Evolutionary conservation across 1,140 invertebrate species (phyloP).

Genomic region (Monochamus saltuarius): DNA sequence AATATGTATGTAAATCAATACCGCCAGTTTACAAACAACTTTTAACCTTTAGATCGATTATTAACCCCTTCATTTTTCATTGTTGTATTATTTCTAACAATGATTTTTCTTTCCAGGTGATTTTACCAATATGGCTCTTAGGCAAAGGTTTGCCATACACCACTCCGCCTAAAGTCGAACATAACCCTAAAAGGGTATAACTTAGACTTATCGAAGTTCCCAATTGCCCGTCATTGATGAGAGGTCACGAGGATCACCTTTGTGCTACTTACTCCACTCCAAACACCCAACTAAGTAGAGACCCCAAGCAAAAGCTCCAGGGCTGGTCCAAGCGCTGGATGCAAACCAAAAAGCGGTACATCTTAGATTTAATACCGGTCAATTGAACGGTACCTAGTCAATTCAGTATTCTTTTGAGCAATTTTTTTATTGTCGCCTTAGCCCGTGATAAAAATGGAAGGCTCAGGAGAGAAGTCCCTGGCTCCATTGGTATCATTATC

Average conservation of each 20-base stretch:
- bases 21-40: too few species aligned
- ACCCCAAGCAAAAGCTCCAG: constrained; percentile 40
- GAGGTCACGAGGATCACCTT: constrained; percentile 28
- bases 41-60: too few species aligned
- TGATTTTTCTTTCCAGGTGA: too few species aligned
- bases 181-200: too few species aligned
- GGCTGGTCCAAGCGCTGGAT: constrained; percentile 44
- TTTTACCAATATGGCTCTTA: too few species aligned
- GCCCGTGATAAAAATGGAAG: neutral
- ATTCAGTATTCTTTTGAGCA: constrained; percentile 13
- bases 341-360: constrained; percentile 21
- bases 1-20: too few species aligned
- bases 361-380: constrained; percentile 26
- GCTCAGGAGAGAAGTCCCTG: neutral
- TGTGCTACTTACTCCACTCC: constrained; percentile 24
- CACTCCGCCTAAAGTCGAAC: too few species aligned
- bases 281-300: constrained; percentile 34
- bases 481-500: constrained; percentile 53
- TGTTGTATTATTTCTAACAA: too few species aligned
- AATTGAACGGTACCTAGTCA: constrained; percentile 24
- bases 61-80: too few species aligned
- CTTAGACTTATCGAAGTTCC: neutral
- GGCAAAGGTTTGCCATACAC: too few species aligned
- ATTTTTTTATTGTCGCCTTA: constrained; percentile 2
- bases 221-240: constrained; percentile 38